Evolutionary conservation across 1,140 invertebrate species (phyloP), one percentile per base, ranked within the genome.

Genomic region (Dolichoris vasculosae): DNA sequence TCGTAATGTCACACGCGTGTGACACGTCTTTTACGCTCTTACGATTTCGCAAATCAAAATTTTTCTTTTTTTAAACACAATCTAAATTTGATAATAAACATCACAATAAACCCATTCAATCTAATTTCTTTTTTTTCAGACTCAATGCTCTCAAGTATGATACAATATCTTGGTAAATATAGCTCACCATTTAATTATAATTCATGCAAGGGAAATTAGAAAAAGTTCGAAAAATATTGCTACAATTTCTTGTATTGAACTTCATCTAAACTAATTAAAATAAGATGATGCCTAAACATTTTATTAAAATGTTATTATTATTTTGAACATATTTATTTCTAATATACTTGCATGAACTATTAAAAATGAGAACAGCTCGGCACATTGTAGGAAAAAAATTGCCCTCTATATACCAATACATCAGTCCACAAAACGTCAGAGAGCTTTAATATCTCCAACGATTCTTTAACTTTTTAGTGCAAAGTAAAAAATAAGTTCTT

Each of bases 71-170:
- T 76, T 82, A 30, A 85, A 85, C 84, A 85, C 69, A 85, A 85
- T 63, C n/a, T 82, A 85, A 81, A 81, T 82, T 86, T 86, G 59
- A 82, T 82, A 82, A 83, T 83, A 86, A 86, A 83, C 73, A 86
- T 86, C 85, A 83, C 85, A 86, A 86, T 86, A 85, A 76, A 67
- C 67, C 80, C 69, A 86, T 86, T 73, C 80, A 82, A 86, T 86
- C 64, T 71, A 86, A 82, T 82, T 86, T 82, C 80, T 78, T 82
- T 76, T n/a, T 59, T 83, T 82, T 86, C 85, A 86, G 85, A 86
- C 85, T 86, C 85, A 86, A 86, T 86, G 81, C 85, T 86, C 85
- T 86, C 85, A 83, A 86, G 85, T 83, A 86, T 86, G 81, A 86
- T 86, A 86, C 85, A 86, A 83, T 86, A 86, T 86, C 85, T 83